Percentiles rank a stretch among this genome's conserved stretches.
Evolutionary conservation across 2,113 vertebrate species (phyloP).

Genomic region (Talpa occidentalis): DNA sequence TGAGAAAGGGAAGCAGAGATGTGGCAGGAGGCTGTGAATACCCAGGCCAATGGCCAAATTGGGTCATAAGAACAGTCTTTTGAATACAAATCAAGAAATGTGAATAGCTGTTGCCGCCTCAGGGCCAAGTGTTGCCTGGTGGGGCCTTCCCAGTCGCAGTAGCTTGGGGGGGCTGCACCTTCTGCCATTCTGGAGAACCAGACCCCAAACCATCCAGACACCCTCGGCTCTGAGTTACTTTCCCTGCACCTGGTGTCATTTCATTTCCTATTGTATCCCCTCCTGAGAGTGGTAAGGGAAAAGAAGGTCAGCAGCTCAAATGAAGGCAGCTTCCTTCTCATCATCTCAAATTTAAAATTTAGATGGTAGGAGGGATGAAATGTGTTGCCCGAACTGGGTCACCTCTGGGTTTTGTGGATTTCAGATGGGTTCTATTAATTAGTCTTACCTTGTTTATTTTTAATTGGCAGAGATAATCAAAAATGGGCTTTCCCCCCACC

Average conservation of each 20-base stretch:
- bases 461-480: neutral
- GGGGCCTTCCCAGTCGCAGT: neutral
- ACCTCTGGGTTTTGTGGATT: neutral
- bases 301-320: neutral
- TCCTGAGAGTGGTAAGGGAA: neutral
- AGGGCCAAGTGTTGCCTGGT: slow-evolving; percentile 26
- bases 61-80: slow-evolving; percentile 52
- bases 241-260: neutral
- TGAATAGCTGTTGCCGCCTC: neutral
- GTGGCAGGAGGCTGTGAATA: neutral
- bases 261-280: neutral
- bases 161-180: neutral
- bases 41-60: neutral
- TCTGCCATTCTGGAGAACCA: neutral
- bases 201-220: neutral
- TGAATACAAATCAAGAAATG: slow-evolving; percentile 48
- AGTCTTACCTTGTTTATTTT: neutral
- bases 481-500: neutral
- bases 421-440: neutral
- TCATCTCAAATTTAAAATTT: neutral
- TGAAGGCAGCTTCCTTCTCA: neutral
- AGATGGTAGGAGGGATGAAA: neutral
- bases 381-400: neutral
- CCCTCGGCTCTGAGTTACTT: neutral
- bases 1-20: neutral